Evolutionary conservation across 2,113 vertebrate genomes (phyloP), one percentile per base, ranked within the genome.

Genomic region (Xiphorhynchus elegans): DNA sequence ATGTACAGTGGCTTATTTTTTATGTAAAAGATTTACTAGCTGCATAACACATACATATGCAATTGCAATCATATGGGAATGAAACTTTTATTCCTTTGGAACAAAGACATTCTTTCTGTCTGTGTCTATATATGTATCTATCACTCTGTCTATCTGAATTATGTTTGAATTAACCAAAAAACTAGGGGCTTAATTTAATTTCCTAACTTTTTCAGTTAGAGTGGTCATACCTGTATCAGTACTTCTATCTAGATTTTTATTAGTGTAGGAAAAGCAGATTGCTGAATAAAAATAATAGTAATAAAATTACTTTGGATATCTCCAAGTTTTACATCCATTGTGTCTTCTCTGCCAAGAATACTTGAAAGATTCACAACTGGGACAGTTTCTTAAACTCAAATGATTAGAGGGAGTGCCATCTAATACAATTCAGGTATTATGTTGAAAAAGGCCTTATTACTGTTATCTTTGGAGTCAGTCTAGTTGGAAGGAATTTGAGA

Each of bases 91-190:
- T 78, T 75, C 28, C 42, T 89, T 91, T 78, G 39, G 23, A 89
- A 55, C 60, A 84, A 84, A 83, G 20, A 21, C 17, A 15, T 42
- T 77, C 0, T 31, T 6, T 63, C 20, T 72, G 1, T 56, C 18
- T 67, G 0, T 60, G 29, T 55, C 24, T 69, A 0, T 29, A 6
- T 59, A 6, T 55, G 3, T 69, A 3, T 67, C 42, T 68, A 0
- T 50, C 35, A 53, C 46, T 62, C 16, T 66, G 3, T 50, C 40
- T 53, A 3, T 52, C 25, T 78, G 18, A 93, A 68, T 60, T 87
- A 64, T 64, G 82, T 89, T 52, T 56, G 56, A 89, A 33, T 75
- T 52, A 91, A 62, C 8, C 17, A 40, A 26, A 82, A 94, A 72
- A 87, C 12, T 9, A 52, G 52, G 5, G 44, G 2, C 58, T 79